Conservation (phyloP, 2,888 invertebrate genomes). For the Boloria selene region DNA sequence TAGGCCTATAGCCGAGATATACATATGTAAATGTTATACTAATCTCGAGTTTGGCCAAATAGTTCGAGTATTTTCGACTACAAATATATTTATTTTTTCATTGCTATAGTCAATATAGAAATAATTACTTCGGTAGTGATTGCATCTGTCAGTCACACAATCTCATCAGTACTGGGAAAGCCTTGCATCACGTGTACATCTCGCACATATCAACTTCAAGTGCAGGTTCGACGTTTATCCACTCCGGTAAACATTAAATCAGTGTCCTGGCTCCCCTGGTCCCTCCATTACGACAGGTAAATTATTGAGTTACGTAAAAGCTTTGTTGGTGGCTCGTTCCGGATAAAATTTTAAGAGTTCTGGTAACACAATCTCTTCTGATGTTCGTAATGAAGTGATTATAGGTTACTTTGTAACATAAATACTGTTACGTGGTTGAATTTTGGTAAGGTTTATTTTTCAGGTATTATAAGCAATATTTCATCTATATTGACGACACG, state of each 20-base stretch:
- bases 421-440: too few relatives aligned
- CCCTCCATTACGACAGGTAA: constrained; percentile 17
- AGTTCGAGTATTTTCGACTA: too few relatives aligned
- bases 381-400: not conserved
- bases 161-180: not conserved
- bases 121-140: not conserved
- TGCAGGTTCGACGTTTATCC: constrained; percentile 8
- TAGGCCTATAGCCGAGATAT: too few relatives aligned
- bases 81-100: too few relatives aligned
- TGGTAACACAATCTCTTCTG: not conserved
- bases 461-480: too few relatives aligned
- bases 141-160: not conserved
- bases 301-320: constrained; percentile 20
- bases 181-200: not conserved
- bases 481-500: too few relatives aligned
- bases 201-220: constrained; percentile 9
- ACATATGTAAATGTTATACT: too few relatives aligned
- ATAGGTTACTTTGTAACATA: not conserved
- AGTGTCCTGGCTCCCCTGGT: constrained; percentile 3
- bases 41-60: too few relatives aligned
- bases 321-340: constrained; percentile 13
- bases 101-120: not conserved
- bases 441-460: too few relatives aligned
- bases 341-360: constrained; percentile 11
- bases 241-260: constrained; percentile 15